Base-by-base conservation (phyloP, 2,797 vertebrate genomes). In the Betta splendens region DNA sequence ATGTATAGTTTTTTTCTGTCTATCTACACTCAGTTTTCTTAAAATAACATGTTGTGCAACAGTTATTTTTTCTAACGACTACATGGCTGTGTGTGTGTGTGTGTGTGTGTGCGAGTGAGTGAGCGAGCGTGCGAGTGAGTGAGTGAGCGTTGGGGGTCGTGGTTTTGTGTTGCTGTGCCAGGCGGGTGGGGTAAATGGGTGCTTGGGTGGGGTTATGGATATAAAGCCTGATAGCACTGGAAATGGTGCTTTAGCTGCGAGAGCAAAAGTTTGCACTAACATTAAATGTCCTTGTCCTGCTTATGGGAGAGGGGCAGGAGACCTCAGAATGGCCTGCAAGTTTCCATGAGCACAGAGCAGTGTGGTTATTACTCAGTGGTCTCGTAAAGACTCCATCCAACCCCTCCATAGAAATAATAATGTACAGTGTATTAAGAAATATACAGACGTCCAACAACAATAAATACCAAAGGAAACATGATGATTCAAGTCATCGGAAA, bases 261-360 rank as follows among this genome's bases (percentile, higher is more conserved):
- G 88, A 89, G 91, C 89, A 83, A 90, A 89, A 85, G 85, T 93
- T 93, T 93, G 92, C 92, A 93, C 92, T 93, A 93, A 90, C 89
- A 84, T 90, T 84, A 72, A 88, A 87, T 84, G 89, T 90, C 84
- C 88, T 89, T 80, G 78, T 92, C 90, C 90, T 91, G 85, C 88
- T 90, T 82, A 75, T 83, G 78, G 83, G 78, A 84, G 75, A 78
- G 82, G 87, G 83, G 75, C 86, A 77, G 63, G 83, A 84, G 88
- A 87, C 82, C 87, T 84, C 72, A 85, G 80, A 86, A 85, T 81
- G 89, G 81, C 90, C 89, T 83, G 87, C 80, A 73, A 87, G 84
- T 91, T 85, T 89, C 79, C 75, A 75, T 83, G 80, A 81, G 86
- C 80, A 66, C 83, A 79, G 75, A 84, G 82, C 74, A 60, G 79